phyloP scores from a whole-genome alignment of 35 echinoderm and acorn worm species.

The Heliocidaris tuberculata region DNA sequence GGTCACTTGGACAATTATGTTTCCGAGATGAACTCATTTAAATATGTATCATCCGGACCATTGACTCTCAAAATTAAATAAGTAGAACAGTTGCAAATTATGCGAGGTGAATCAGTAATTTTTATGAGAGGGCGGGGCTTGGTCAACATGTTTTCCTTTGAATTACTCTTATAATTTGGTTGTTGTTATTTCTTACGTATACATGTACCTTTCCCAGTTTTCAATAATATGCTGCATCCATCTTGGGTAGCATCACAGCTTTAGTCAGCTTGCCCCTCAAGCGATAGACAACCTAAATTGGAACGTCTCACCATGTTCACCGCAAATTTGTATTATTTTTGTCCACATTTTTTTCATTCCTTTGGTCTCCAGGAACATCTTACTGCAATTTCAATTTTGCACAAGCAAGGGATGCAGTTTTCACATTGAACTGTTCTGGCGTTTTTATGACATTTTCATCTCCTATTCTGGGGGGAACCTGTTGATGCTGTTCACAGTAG shows the following conservation, averaged over 20 bases:
- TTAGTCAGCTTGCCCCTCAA: not conserved
- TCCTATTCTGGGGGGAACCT: not conserved
- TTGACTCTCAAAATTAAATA: not conserved
- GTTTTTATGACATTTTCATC: not conserved
- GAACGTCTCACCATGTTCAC: not conserved
- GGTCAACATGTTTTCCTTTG: not conserved
- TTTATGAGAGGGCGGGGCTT: not conserved
- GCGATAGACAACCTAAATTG: not conserved
- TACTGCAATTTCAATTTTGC: no score
- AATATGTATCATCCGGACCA: not conserved
- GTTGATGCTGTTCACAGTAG: not conserved
- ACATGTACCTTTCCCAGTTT: not conserved
- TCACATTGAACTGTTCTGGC: not conserved
- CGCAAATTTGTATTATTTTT: not conserved
- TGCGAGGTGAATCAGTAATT: not conserved
- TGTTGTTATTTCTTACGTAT: not conserved
- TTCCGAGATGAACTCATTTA: not conserved
- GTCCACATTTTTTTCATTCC: no score
- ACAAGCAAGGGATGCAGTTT: not conserved
- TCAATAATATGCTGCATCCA: not conserved
- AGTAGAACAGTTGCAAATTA: slow-evolving; percentile 11
- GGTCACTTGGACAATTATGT: not conserved
- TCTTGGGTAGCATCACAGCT: not conserved
- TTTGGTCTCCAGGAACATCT: no score
- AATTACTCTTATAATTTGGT: not conserved